Percentiles rank a stretch among this genome's conserved stretches.
Evolutionary conservation across 2,797 vertebrate species (phyloP).

Genomic region (Parauchenoglanis punctatus): DNA sequence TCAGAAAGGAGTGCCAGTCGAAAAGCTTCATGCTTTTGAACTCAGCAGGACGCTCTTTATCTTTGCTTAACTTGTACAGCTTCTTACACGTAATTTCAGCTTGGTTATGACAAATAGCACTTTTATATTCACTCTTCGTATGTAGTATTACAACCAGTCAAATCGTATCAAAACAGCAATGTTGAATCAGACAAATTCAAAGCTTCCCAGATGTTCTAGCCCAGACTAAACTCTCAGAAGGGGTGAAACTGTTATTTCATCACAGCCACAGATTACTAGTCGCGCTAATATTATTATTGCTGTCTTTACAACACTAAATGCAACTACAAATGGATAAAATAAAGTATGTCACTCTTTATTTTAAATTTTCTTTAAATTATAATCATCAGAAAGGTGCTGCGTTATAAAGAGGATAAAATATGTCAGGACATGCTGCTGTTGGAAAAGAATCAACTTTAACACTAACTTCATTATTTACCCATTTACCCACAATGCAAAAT

Average conservation of each 20-base stretch:
- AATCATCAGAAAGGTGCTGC: neutral
- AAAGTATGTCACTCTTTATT: neutral
- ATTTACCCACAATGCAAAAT: neutral
- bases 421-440: neutral
- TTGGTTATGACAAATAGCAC: slow-evolving; percentile 16
- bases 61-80: slow-evolving; percentile 34
- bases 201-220: neutral
- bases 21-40: slow-evolving; percentile 45
- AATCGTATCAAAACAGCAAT: neutral
- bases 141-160: neutral
- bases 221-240: neutral
- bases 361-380: neutral
- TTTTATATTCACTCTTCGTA: neutral
- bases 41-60: slow-evolving; percentile 23
- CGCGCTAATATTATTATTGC: neutral
- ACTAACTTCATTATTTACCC: neutral
- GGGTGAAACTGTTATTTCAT: neutral
- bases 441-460: neutral
- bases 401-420: neutral
- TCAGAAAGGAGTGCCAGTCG: slow-evolving; percentile 43
- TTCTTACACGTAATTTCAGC: slow-evolving; percentile 26
- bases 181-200: too few relatives aligned
- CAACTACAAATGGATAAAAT: neutral
- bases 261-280: neutral
- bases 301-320: slow-evolving; percentile 14